Evolutionary conservation across 2,888 invertebrate genomes (phyloP), one percentile per base, ranked within the genome.

Genomic region (Leucozona laternaria): DNA sequence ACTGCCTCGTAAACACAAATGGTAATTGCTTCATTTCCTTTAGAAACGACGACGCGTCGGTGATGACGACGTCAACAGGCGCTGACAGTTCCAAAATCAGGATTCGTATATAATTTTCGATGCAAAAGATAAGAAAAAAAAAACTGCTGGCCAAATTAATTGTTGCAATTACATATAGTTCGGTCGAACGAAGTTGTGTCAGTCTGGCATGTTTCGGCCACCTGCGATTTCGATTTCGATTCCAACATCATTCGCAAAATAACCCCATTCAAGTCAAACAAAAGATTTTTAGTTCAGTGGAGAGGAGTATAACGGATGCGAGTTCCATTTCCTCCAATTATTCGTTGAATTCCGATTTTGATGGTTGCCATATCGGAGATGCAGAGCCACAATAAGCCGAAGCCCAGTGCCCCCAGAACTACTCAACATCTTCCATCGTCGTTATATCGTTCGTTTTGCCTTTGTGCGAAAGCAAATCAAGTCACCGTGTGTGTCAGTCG

Each of bases 21-120:
- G 78, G 57, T 78, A 86, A 86, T 86, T 78, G 70, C 86, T 86
- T 86, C 78, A 86, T 86, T 86, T 75, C 70, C 78, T 22, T 57
- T n/a, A 4, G n/a, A 57, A 70, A 53, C 45, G 72, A 81, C 76
- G 10, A 34, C 11, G 15, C 10, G 31, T 45, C 13, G 31, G 79
- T 37, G 13, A 58, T 4, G 34, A 58, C 37, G 40, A 15, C 37
- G 15, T 22, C 37, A 60, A 40, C 72, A 73, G 53, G 75, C 71
- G 86, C 77, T 86, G 86, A 81, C 86, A 86, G 71, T 48, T 45
- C 73, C 78, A 25, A 75, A 82, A 75, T 40, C 82, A 66, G 75
- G 70, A 77, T 55, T 82, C 78, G 31, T 78, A 66, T 86, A 71
- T 86, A 86, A 86, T 86, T 86, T 82, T 66, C 86, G 78, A 86